phyloP scores from a whole-genome alignment of 2,797 vertebrate species.

The Bothrops alternatus region DNA sequence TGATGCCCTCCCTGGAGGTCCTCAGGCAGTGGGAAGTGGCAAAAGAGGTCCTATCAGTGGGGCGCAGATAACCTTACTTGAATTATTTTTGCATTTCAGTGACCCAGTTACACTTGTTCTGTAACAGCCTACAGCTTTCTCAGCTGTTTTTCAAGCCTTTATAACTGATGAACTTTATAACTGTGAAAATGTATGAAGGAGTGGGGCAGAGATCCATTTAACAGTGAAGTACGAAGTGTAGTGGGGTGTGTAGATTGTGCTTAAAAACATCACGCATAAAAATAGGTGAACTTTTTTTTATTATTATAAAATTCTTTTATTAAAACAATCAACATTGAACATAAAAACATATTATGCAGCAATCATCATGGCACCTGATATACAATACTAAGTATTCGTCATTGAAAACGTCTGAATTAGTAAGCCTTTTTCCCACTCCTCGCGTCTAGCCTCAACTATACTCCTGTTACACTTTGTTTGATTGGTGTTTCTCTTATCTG shows the following conservation, averaged over 20 bases:
- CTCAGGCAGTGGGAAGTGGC: neutral
- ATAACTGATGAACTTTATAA: neutral
- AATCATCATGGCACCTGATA: too few species aligned
- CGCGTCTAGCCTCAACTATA: too few species aligned
- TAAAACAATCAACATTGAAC: too few species aligned
- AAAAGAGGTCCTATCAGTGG: neutral
- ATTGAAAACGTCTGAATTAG: too few species aligned
- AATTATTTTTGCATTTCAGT: neutral
- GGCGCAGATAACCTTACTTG: slow-evolving; percentile 22
- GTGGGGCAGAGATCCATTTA: neutral
- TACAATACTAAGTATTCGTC: too few species aligned
- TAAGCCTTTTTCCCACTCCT: too few species aligned
- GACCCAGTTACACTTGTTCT: neutral
- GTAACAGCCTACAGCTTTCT: neutral
- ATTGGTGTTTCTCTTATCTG: too few species aligned
- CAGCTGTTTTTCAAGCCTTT: neutral
- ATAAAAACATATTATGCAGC: too few species aligned
- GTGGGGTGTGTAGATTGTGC: neutral
- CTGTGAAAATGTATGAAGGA: neutral
- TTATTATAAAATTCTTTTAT: too few species aligned
- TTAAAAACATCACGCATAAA: neutral
- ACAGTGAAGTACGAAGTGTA: neutral
- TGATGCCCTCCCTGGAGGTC: neutral
- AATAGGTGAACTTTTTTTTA: neutral
- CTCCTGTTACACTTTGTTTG: too few species aligned